Evolutionary conservation across 37 sponge, comb jelly and placozoan genomes (phyloP).

Genomic region (Eunapius fragilis): DNA sequence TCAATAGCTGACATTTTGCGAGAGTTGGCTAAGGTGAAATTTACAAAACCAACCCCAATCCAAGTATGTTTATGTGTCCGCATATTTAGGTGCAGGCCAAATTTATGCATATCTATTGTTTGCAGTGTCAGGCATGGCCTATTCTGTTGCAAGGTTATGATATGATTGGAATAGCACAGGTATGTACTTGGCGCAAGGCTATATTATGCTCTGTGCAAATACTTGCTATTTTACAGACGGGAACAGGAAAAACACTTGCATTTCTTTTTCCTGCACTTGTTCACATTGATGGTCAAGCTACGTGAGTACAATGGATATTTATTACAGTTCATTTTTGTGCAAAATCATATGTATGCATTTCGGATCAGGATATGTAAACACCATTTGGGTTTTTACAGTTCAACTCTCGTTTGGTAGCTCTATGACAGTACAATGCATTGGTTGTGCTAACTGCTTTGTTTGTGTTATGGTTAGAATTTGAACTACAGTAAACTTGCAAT

Average conservation of each 20-base stretch:
- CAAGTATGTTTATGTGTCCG: constrained; percentile 40
- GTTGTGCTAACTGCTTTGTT: too few species aligned
- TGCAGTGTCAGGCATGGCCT: constrained; percentile 91
- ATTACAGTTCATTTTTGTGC: too few species aligned
- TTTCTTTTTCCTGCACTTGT: constrained; percentile 95
- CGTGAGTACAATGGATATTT: too few species aligned
- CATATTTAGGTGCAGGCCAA: background rate
- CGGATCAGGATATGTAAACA: too few species aligned
- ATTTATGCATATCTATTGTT: background rate
- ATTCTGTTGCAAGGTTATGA: constrained; percentile 90
- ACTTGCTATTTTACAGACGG: constrained; percentile 83
- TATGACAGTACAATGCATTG: background rate
- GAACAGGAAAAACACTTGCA: constrained; percentile 97
- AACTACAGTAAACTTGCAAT: too few species aligned
- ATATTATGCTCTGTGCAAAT: too few species aligned
- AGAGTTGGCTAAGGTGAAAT: constrained; percentile 70
- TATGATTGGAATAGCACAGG: constrained; percentile 96
- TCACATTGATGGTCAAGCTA: constrained; percentile 91
- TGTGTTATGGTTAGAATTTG: too few species aligned
- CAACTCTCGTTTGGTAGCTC: background rate
- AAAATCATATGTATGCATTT: too few species aligned
- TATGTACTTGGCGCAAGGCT: constrained; percentile 6
- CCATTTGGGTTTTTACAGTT: background rate
- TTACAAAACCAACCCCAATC: constrained; percentile 87
- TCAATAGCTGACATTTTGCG: constrained; percentile 82